These are phyloP conservation scores for Drosophila emarginata DNA, from an alignment of 2,888 invertebrate genomes.

Conservation along the genomic window DNA sequence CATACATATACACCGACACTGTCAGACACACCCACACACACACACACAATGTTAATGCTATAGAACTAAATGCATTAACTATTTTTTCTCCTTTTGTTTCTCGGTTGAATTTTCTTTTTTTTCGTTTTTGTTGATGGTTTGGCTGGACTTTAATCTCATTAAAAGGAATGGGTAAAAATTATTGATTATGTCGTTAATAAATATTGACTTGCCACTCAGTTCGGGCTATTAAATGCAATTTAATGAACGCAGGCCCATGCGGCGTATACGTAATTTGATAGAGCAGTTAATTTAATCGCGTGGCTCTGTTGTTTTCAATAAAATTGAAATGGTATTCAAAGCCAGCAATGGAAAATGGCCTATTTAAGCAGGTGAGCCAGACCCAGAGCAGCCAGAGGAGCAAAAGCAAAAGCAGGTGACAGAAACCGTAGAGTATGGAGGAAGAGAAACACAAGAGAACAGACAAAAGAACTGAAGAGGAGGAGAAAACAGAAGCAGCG, in stretches of 20 bases:
- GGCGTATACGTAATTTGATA: constrained; percentile 52
- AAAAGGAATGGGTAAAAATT: constrained; percentile 49
- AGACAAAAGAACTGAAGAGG: background rate
- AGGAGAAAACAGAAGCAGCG: background rate
- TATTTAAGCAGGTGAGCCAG: background rate
- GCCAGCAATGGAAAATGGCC: constrained; percentile 10
- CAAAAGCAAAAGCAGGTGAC: background rate
- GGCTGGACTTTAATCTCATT: constrained; percentile 58
- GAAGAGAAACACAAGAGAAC: background rate
- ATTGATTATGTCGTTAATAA: constrained; percentile 70
- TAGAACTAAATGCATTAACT: constrained; percentile 59
- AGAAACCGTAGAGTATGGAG: background rate
- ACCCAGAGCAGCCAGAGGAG: too few species aligned
- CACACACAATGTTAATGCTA: background rate
- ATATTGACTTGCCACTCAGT: constrained; percentile 52
- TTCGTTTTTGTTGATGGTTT: constrained; percentile 26
- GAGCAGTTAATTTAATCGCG: constrained; percentile 51
- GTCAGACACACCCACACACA: background rate
- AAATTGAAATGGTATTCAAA: constrained; percentile 44
- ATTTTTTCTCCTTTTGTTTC: constrained; percentile 25
- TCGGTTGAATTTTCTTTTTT: constrained; percentile 23
- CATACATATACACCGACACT: background rate
- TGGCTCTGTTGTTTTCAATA: constrained; percentile 41
- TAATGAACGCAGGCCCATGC: constrained; percentile 46
- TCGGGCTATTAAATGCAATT: constrained; percentile 54